phyloP scores from a whole-genome alignment of 2,113 vertebrate genomes.

The Cavia porcellus region DNA sequence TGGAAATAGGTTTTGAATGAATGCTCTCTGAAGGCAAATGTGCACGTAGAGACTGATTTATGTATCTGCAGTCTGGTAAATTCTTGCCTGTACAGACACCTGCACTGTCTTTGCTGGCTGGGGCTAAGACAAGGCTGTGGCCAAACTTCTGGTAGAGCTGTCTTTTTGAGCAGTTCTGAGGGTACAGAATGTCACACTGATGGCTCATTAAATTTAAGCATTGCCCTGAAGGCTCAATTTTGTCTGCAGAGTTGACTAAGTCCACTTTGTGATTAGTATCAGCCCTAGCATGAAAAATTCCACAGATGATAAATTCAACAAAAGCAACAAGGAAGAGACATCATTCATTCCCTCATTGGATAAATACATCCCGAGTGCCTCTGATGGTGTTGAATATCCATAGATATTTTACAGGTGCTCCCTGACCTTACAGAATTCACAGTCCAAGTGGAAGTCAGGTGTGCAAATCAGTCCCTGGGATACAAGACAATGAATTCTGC shows the following conservation, averaged over 20 bases:
- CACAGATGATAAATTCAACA: background rate
- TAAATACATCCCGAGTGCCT: background rate
- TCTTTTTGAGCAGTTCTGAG: background rate
- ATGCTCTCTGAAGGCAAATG: background rate
- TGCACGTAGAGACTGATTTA: background rate
- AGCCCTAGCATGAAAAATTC: background rate
- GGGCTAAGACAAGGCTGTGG: background rate
- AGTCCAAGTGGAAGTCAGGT: background rate
- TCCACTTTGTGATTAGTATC: background rate
- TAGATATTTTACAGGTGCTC: background rate
- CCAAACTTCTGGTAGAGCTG: background rate
- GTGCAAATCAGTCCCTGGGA: background rate
- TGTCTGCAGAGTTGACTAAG: background rate
- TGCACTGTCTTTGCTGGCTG: background rate
- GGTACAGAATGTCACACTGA: background rate
- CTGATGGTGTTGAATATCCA: background rate
- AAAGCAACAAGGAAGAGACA: background rate
- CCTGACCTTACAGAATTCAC: background rate
- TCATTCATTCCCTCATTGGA: background rate
- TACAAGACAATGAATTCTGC: background rate
- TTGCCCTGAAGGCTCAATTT: background rate
- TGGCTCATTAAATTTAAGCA: background rate
- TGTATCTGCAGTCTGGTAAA: background rate
- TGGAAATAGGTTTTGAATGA: slow-evolving; percentile 33
- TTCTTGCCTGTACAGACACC: background rate